Percentiles rank a stretch among this genome's conserved stretches.
phyloP scores from a whole-genome alignment of 2,888 invertebrate genomes.

The Spialia ferax region DNA sequence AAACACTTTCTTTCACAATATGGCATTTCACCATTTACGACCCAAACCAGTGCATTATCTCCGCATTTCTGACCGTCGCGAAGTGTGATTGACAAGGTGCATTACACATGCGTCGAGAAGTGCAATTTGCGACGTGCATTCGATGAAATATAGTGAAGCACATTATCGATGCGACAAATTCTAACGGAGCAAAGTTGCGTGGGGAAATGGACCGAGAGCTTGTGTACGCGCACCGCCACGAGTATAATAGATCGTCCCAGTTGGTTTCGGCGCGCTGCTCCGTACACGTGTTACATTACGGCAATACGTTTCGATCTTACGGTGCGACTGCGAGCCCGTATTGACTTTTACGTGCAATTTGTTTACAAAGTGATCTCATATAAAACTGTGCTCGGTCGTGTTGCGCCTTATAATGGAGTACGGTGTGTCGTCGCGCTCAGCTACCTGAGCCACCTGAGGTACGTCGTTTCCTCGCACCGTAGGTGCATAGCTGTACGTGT shows the following conservation, averaged over 20 bases:
- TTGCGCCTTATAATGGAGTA: slow-evolving; percentile 46
- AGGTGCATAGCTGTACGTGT: slow-evolving; percentile 14
- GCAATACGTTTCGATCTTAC: slow-evolving; percentile 30
- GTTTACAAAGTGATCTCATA: slow-evolving; percentile 43
- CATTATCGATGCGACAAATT: slow-evolving; percentile 59
- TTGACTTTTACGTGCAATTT: slow-evolving; percentile 49
- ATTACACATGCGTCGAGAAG: slow-evolving; percentile 17
- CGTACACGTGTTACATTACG: slow-evolving; percentile 71
- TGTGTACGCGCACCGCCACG: slow-evolving; percentile 82
- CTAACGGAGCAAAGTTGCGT: slow-evolving; percentile 82
- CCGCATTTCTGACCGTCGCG: slow-evolving; percentile 11
- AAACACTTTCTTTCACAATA: not conserved
- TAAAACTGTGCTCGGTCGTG: slow-evolving; percentile 42
- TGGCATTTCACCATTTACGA: slow-evolving; percentile 19
- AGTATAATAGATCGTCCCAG: slow-evolving; percentile 84
- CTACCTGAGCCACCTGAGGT: slow-evolving; percentile 53
- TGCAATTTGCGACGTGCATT: slow-evolving; percentile 36
- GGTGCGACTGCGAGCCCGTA: slow-evolving; percentile 55
- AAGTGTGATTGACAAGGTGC: slow-evolving; percentile 28
- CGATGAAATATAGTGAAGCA: slow-evolving; percentile 51
- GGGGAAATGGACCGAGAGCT: slow-evolving; percentile 84
- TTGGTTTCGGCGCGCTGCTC: slow-evolving; percentile 83
- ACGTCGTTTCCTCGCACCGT: slow-evolving; percentile 39
- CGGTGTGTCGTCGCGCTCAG: slow-evolving; percentile 48
- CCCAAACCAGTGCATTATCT: slow-evolving; percentile 10